Evolutionary conservation across 2,797 vertebrate genomes (phyloP), one percentile per base, ranked within the genome.

Genomic region (Chelon labrosus): DNA sequence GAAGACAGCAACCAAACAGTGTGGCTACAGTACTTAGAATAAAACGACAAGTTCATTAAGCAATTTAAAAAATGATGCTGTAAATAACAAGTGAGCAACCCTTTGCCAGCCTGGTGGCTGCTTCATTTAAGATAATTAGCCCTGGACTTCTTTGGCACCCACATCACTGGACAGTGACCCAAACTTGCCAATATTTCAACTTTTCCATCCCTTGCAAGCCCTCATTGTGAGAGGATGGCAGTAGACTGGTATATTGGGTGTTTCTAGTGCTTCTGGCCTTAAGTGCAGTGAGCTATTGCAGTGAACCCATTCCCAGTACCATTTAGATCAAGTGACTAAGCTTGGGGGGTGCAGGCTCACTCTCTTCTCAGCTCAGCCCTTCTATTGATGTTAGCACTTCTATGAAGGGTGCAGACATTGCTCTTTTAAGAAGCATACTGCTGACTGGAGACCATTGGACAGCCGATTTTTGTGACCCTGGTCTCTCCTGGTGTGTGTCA

Each of bases 371-470:
- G 49, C 65, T 64, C 68, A 12, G 54, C 74, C 73, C 61, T 73
- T 82, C 66, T 73, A 78, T 83, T 87, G 78, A 81, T 82, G 76
- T 77, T 81, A 75, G 70, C 77, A 65, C 74, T 75, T 70, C 70
- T 80, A 53, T 81, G 74, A 73, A 55, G 70, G 57, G 55, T 77
- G 72, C 62, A 77, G 82, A 80, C 60, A 79, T 74, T 75, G 56
- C 68, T 19, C 53, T 52, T 69, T 79, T 64, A 73, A 74, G 62
- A 52, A 81, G 79, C 76, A 71, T 54, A 69, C 73, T 75, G 75
- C 79, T 76, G 65, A 69, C 64, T 66, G 57, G 58, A 78, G 66
- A 83, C 63, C 67, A 65, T 67, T 52, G 39, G 52, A 73, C 71
- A 44, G 68, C 16, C 56, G 69, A 68, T 66, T 52, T 70, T 55